A percentile compares a stretch with the other conserved stretches of the same genome.
Conservation (phyloP, 2,113 vertebrate species). For the Callionymus lyra region DNA sequence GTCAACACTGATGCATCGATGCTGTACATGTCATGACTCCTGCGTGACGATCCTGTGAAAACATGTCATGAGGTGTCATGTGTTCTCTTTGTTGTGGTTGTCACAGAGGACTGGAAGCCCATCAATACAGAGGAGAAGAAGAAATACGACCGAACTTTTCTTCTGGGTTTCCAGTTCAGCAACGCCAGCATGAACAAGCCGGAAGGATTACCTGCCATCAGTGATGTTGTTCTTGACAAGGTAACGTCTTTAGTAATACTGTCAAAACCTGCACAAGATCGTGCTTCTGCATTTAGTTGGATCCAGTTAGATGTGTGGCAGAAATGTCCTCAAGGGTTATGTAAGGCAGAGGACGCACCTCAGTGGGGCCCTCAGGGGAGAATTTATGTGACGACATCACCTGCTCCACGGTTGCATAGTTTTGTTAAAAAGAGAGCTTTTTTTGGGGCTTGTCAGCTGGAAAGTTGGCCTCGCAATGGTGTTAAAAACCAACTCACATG, state of each 20-base stretch:
- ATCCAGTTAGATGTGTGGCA: too few species aligned
- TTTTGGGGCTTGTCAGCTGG: too few species aligned
- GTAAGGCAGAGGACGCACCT: too few species aligned
- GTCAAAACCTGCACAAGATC: background rate
- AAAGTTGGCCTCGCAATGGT: too few species aligned
- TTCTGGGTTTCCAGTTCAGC: constrained; percentile 90
- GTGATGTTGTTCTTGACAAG: constrained; percentile 93
- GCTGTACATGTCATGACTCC: too few species aligned
- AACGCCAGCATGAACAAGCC: constrained; percentile 93
- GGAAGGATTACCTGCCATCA: constrained; percentile 90
- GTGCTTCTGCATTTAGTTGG: too few species aligned
- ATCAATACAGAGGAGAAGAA: constrained; percentile 92
- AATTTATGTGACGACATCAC: too few species aligned
- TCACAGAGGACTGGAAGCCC: constrained; percentile 89
- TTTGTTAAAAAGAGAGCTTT: too few species aligned
- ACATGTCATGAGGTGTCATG: background rate
- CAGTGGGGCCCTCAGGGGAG: too few species aligned
- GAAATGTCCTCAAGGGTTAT: too few species aligned
- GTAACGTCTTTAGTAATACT: constrained; percentile 42
- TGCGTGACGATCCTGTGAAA: background rate
- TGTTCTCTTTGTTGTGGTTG: constrained; percentile 26
- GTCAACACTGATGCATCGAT: background rate
- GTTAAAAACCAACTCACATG: too few species aligned
- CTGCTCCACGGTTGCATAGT: too few species aligned
- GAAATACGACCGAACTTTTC: constrained; percentile 86